Percentiles rank a stretch among this genome's conserved stretches.
These are phyloP conservation scores for Girardia tigrina DNA, from an alignment of 2,888 invertebrate genomes.

Conservation along the genomic window DNA sequence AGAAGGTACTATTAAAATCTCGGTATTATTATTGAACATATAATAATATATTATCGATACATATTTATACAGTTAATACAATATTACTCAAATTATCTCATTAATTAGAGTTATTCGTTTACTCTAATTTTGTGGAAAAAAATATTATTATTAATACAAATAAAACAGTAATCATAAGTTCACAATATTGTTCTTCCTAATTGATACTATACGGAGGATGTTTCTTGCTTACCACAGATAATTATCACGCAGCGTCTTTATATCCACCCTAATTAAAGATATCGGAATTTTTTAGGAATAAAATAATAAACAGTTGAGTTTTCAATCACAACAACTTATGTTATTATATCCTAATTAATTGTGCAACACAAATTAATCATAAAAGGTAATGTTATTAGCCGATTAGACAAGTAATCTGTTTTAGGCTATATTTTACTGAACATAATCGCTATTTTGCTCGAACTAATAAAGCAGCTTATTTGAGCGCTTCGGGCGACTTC, in stretches of 20 bases:
- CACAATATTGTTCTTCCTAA: too few species aligned
- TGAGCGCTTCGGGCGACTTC: constrained; percentile 23
- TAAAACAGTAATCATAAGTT: too few species aligned
- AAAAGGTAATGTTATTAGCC: constrained; percentile 23
- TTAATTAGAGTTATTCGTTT: too few species aligned
- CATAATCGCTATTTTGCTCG: constrained; percentile 10
- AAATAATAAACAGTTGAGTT: not conserved
- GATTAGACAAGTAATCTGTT: constrained; percentile 3
- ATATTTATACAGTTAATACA: too few species aligned
- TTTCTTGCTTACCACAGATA: not conserved
- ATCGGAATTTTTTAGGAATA: not conserved
- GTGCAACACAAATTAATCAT: not conserved
- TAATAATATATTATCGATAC: too few species aligned
- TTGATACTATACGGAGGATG: too few species aligned
- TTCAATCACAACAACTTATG: constrained; percentile 14
- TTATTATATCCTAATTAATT: not conserved
- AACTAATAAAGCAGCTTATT: constrained; percentile 20
- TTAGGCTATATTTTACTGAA: constrained; percentile 14
- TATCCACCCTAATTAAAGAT: not conserved
- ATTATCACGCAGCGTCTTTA: not conserved
- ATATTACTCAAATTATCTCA: too few species aligned
- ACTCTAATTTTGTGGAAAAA: too few species aligned
- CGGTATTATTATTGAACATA: too few species aligned
- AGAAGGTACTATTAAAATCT: too few species aligned
- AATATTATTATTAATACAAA: too few species aligned